Conservation (phyloP, 23 tunicate species). For the Ciona savignyi region DNA sequence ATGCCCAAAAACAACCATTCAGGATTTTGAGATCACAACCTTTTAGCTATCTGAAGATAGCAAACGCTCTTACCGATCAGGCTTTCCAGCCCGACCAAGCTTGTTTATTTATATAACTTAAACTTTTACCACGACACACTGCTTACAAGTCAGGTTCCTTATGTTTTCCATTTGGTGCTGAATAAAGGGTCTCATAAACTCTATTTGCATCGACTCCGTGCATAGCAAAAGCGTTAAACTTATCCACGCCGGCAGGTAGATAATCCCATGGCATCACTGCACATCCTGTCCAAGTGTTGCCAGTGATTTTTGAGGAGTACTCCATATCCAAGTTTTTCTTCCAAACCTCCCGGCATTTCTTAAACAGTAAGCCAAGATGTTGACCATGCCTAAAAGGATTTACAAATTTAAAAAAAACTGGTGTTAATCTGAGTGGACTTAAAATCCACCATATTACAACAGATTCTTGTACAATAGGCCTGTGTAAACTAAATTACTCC, state of each 20-base stretch:
- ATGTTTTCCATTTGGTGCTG: conserved; percentile 16
- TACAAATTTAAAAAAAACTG: not conserved
- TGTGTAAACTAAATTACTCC: no score
- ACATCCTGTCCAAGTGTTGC: conserved; percentile 38
- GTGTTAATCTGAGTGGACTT: not conserved
- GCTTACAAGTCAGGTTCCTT: conserved; percentile 67
- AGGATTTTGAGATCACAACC: no score
- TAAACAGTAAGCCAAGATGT: conserved; percentile 45
- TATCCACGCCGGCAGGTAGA: conserved; percentile 36
- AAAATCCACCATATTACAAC: not conserved
- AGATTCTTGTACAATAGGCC: no score
- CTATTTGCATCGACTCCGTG: conserved; percentile 50
- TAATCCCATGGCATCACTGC: conserved; percentile 71
- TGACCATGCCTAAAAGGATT: conserved; percentile 54
- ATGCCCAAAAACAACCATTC: no score
- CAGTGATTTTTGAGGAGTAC: not conserved
- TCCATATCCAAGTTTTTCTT: conserved; percentile 35
- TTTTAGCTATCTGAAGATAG: no score
- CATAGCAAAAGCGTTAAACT: conserved; percentile 63
- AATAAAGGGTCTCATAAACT: conserved; percentile 54
- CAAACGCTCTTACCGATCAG: no score
- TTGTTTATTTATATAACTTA: no score
- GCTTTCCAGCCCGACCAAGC: no score
- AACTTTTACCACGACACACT: no score
- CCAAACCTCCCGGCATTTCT: conserved; percentile 45